phyloP scores from a whole-genome alignment of 2,888 invertebrate species.

The Agriopis marginaria region DNA sequence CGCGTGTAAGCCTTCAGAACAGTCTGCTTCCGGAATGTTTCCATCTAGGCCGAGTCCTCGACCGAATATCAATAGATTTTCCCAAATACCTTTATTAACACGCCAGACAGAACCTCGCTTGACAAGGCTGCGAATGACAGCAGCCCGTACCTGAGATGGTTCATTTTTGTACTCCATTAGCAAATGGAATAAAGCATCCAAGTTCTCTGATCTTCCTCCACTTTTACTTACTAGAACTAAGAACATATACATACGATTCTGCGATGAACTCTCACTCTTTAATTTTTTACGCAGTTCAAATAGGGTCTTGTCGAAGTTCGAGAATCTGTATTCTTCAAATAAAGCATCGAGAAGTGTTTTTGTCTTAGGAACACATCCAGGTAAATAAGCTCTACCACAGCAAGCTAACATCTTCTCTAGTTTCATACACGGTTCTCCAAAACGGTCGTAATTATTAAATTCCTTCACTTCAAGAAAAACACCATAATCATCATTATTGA shows the following conservation, averaged over 20 bases:
- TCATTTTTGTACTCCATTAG: conserved; percentile 62
- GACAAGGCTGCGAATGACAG: conserved; percentile 67
- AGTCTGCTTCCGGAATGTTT: conserved; percentile 51
- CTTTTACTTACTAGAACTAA: conserved; percentile 71
- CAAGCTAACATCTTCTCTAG: neutral
- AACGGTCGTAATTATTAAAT: neutral
- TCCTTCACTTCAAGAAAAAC: conserved; percentile 12
- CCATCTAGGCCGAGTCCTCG: conserved; percentile 68
- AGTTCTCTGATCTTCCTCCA: conserved; percentile 57
- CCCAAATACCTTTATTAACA: conserved; percentile 57
- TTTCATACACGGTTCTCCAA: conserved; percentile 1
- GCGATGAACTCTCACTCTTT: conserved; percentile 52
- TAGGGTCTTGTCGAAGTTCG: conserved; percentile 60
- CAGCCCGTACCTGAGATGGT: conserved; percentile 61
- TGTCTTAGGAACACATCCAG: neutral
- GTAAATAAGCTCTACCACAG: too few relatives aligned
- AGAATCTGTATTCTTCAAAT: conserved; percentile 65
- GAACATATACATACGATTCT: conserved; percentile 66
- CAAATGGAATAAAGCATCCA: conserved; percentile 57
- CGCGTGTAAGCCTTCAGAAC: conserved; percentile 67
- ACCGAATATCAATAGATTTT: conserved; percentile 57
- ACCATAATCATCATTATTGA: neutral
- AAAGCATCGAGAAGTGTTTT: conserved; percentile 57
- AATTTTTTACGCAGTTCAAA: conserved; percentile 58
- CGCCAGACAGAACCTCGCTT: conserved; percentile 67